Evolutionary conservation across 2,797 vertebrate species (phyloP).

Genomic region (Dendrocincla fuliginosa): DNA sequence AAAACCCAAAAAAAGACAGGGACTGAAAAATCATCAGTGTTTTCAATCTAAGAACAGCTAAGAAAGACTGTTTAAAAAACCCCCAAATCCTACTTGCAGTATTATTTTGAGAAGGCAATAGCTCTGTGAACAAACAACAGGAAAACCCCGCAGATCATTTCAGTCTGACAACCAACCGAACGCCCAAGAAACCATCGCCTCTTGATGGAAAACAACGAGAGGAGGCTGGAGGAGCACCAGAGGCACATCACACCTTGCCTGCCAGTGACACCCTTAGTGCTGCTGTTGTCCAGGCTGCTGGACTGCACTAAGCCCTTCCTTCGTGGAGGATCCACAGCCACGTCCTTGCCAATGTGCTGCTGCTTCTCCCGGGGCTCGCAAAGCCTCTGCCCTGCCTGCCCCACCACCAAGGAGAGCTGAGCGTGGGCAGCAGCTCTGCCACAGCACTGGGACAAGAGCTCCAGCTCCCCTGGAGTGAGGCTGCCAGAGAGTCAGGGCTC

Average conservation of each 20-base stretch:
- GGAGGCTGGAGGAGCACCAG: background rate
- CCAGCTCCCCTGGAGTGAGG: background rate
- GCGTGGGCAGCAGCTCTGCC: background rate
- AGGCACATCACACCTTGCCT: fast-evolving
- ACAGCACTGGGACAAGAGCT: fast-evolving
- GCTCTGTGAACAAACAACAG: background rate
- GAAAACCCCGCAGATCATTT: fast-evolving
- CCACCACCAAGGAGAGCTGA: background rate
- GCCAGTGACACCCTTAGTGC: fast-evolving
- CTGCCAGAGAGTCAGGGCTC: background rate
- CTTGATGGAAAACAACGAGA: fast-evolving
- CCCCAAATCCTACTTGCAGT: background rate
- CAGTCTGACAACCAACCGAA: background rate
- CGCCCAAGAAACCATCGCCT: background rate
- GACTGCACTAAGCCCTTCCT: background rate
- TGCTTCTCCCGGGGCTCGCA: background rate
- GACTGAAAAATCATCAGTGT: background rate
- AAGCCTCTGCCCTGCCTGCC: background rate
- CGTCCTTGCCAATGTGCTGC: fast-evolving
- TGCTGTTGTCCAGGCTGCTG: background rate
- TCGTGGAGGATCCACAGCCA: fast-evolving
- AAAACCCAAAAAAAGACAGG: background rate
- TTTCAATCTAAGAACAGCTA: background rate
- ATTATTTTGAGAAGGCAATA: background rate
- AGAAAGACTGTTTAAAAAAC: background rate